phyloP scores from a whole-genome alignment of 1,140 invertebrate genomes.

The Procambarus virginalis region DNA sequence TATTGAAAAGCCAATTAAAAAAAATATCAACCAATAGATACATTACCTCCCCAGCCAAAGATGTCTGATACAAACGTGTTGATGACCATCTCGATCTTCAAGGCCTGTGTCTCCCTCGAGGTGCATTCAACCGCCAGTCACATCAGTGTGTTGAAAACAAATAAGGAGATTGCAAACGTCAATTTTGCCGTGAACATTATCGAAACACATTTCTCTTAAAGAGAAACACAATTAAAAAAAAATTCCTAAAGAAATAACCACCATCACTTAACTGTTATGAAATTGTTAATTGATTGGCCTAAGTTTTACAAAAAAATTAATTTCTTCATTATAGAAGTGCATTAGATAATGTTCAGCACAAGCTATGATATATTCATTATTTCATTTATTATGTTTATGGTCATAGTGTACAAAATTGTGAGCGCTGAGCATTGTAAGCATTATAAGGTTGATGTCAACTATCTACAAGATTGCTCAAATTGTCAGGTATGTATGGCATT shows the following conservation, averaged over 20 bases:
- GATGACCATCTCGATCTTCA: constrained; percentile 11
- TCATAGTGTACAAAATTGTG: constrained; percentile 23
- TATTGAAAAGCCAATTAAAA: constrained; percentile 15
- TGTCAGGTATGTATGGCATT: constrained; percentile 52
- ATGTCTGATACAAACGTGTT: not conserved
- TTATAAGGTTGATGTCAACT: constrained; percentile 19
- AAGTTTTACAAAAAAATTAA: constrained; percentile 13
- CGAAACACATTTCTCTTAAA: constrained; percentile 62
- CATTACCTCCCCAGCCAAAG: constrained; percentile 61
- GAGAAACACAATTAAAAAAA: constrained; percentile 38
- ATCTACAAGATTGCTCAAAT: constrained; percentile 47
- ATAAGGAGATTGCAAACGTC: constrained; percentile 10
- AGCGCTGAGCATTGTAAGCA: constrained; percentile 40
- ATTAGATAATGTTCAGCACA: constrained; percentile 1
- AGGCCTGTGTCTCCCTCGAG: constrained; percentile 11
- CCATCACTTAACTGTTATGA: constrained; percentile 13
- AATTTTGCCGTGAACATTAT: not conserved
- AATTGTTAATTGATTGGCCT: constrained; percentile 17
- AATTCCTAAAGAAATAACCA: not conserved
- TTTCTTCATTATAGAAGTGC: not conserved
- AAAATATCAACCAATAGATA: constrained; percentile 4
- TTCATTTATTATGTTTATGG: constrained; percentile 19
- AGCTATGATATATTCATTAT: constrained; percentile 15
- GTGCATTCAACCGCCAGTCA: constrained; percentile 23
- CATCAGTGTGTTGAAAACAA: constrained; percentile 30